Base-by-base conservation (phyloP, 2,888 invertebrate genomes). In the Aphidoletes aphidimyza region DNA sequence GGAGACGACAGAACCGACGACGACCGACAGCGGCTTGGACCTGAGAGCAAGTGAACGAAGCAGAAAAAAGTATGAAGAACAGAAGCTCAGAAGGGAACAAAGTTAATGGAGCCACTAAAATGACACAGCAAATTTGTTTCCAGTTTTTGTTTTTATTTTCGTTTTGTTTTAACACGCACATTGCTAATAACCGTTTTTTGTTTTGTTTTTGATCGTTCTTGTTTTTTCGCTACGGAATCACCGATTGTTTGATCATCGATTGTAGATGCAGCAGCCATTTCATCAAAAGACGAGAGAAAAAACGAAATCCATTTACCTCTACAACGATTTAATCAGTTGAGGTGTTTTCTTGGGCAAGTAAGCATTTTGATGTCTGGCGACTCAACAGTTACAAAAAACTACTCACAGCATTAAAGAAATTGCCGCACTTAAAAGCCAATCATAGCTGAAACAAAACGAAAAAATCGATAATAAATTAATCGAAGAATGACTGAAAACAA, bases 81-180 rank as follows among this genome's bases (percentile, higher is more conserved):
- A 81, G 81, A 81, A 81, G 81, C 81, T 81, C 37, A 36, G 22
- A 81, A 81, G 19, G 37, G 81, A 81, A 37, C 37, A n/a, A 37
- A 37, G 81, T 81, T 81, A 81, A 81, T 81, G 81, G 81, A 81
- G 81, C 81, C 81, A 81, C 81, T 81, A 1, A 81, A 81, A 81
- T 81, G 81, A 81, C 81, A 81, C 81, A 81, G 81, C 81, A 81
- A 36, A 81, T 81, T 81, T 37, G 19, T 3, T 81, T 37, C 81
- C 37, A 36, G 19, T 17, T 36, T 34, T 8, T 81, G 36, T n/a
- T 36, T 81, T 37, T n/a, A n/a, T 9, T 81, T 81, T 6, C 22
- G 36, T n/a, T 36, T 81, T 81, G 81, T 81, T 81, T 81, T 81
- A 81, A 69, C 69, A 69, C 69, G 69, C 69, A 69, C 69, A 30